phyloP scores from a whole-genome alignment of 2,113 vertebrate species.

The Onychostruthus taczanowskii region DNA sequence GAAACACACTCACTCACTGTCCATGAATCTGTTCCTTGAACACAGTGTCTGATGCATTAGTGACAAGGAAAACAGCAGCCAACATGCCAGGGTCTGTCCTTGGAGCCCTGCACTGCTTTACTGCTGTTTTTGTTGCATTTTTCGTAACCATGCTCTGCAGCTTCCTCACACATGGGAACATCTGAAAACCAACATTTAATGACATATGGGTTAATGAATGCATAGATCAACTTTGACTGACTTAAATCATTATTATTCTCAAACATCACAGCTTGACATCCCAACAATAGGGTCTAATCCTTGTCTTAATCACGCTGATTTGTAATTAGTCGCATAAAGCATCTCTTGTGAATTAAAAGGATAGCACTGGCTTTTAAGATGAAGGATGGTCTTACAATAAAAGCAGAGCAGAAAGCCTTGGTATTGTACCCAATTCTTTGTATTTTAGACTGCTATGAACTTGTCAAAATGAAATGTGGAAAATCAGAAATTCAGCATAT shows the following conservation, averaged over 20 bases:
- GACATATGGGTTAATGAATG: neutral
- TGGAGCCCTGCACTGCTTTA: neutral
- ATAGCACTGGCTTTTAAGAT: neutral
- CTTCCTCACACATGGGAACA: neutral
- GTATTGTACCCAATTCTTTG: neutral
- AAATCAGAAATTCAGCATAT: rapidly evolving
- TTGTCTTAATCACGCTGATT: neutral
- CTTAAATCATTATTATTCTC: neutral
- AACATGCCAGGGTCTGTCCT: neutral
- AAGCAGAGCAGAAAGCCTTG: neutral
- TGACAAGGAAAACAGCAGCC: neutral
- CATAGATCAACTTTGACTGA: neutral
- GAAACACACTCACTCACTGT: neutral
- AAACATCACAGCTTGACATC: neutral
- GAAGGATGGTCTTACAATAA: neutral
- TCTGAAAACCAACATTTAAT: neutral
- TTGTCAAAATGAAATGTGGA: neutral
- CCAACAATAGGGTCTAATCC: neutral
- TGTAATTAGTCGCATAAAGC: neutral
- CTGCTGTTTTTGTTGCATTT: neutral
- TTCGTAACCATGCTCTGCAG: neutral
- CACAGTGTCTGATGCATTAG: neutral
- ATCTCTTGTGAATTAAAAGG: neutral
- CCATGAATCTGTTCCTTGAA: neutral
- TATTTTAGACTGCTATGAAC: neutral